Conservation (phyloP, 2,888 invertebrate genomes). For the Amphipoea lucens region DNA sequence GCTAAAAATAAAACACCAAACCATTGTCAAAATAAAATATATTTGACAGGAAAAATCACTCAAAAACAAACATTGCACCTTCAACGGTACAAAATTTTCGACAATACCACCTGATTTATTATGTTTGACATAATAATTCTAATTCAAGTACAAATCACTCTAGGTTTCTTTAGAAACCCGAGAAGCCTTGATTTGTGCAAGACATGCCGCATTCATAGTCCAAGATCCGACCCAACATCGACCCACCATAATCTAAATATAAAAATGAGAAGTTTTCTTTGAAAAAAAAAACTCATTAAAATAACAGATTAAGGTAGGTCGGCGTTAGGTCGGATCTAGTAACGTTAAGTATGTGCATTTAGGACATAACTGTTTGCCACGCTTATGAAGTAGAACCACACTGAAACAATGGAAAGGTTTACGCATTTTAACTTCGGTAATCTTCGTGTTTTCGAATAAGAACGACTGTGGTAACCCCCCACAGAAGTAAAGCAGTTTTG, state of each 20-base stretch:
- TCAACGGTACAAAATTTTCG: conserved; percentile 1
- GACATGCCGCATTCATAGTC: not conserved
- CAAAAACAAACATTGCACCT: conserved; percentile 19
- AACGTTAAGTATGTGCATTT: conserved; percentile 35
- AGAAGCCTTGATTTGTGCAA: conserved; percentile 1
- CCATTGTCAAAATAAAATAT: conserved; percentile 30
- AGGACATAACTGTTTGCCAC: conserved; percentile 76
- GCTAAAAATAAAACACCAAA: conserved; percentile 24
- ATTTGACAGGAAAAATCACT: conserved; percentile 42
- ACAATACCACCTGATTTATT: conserved; percentile 3
- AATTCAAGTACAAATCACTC: not conserved
- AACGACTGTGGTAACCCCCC: not conserved
- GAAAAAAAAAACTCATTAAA: not conserved
- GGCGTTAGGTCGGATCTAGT: not conserved
- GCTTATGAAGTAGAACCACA: conserved; percentile 77
- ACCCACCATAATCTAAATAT: not conserved
- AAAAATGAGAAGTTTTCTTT: not conserved
- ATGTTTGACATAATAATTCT: not conserved
- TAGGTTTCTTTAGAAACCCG: not conserved
- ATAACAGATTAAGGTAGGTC: not conserved
- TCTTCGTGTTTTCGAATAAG: not conserved
- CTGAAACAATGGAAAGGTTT: conserved; percentile 70
- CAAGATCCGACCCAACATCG: conserved; percentile 14
- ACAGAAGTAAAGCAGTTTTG: not conserved
- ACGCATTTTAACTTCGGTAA: not conserved